Evolutionary conservation across 2,113 vertebrate genomes (phyloP), one percentile per base, ranked within the genome.

Genomic region (Embiotoca jacksoni): DNA sequence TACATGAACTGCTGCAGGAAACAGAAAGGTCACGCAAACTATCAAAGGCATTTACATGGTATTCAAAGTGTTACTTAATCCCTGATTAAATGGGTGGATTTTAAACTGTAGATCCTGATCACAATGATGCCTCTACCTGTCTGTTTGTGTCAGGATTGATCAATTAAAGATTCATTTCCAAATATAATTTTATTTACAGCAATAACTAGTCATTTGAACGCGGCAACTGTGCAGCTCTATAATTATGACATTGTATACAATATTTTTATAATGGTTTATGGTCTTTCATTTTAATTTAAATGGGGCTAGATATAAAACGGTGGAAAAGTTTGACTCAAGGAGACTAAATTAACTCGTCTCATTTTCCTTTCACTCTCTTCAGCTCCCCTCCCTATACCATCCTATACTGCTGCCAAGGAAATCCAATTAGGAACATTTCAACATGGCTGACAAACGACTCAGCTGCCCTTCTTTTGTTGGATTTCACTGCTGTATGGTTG

Each of bases 381-480:
- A 2, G 13, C 16, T 49, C 7, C 0, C 1, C 49, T 36, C 49
- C 16, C 5, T 0, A 23, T 23, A 31, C 35, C 50, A 15, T 33
- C 16, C 37, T 7, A 14, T 55, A 50, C 35, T 14, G 31, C 70
- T 81, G 80, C 68, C 63, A 63, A 70, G 69, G 53, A 84, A 83
- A 86, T 87, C 73, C 71, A 66, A 81, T 89, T 87, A 85, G 69
- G 55, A 77, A 66, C 5, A 23, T 81, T 81, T 85, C 74, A 85
- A 86, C 82, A 78, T 14, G 79, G 72, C 70, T 72, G 71, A 79
- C 69, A 83, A 76, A 82, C 57, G 13, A 59, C 62, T 84, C 59
- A 67, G 33, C 56, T 13, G 7, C 61, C 47, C 65, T 55, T 39
- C 64, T 6, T 72, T 30, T 49, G 52, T 71, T 61, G 32, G 56